Percentiles rank a stretch among this genome's conserved stretches.
Evolutionary conservation across 2,113 vertebrate species (phyloP).

Genomic region (Rhodinocichla rosea): DNA sequence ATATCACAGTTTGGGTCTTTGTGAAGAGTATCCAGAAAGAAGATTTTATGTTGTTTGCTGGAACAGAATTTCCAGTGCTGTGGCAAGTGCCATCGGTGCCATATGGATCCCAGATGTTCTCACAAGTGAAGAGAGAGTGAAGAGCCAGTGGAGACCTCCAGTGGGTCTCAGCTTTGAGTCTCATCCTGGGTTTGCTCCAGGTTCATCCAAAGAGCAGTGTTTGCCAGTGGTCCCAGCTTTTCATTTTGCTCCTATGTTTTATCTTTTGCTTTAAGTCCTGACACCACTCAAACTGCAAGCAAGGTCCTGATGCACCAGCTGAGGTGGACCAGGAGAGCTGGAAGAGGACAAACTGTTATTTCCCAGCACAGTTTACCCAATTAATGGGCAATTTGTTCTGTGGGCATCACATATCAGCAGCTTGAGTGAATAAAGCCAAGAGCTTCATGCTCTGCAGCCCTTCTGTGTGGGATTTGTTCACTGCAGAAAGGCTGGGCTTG

Average conservation of each 20-base stretch:
- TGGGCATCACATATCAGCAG: not conserved
- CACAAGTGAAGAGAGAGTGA: not conserved
- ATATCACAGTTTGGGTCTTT: constrained; percentile 14
- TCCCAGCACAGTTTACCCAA: not conserved
- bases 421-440: not conserved
- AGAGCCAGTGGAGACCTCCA: not conserved
- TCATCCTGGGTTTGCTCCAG: not conserved
- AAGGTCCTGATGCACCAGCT: not conserved
- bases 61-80: not conserved
- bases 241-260: not conserved
- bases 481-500: not conserved
- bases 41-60: not conserved
- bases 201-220: not conserved
- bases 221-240: not conserved
- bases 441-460: not conserved
- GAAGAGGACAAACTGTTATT: not conserved
- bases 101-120: not conserved
- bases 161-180: not conserved
- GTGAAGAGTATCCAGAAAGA: not conserved
- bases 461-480: not conserved
- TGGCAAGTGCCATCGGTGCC: not conserved
- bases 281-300: not conserved
- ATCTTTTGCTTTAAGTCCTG: not conserved
- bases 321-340: not conserved
- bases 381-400: not conserved